Base-by-base conservation (phyloP, 2,113 vertebrate species). In the Otocyon megalotis region DNA sequence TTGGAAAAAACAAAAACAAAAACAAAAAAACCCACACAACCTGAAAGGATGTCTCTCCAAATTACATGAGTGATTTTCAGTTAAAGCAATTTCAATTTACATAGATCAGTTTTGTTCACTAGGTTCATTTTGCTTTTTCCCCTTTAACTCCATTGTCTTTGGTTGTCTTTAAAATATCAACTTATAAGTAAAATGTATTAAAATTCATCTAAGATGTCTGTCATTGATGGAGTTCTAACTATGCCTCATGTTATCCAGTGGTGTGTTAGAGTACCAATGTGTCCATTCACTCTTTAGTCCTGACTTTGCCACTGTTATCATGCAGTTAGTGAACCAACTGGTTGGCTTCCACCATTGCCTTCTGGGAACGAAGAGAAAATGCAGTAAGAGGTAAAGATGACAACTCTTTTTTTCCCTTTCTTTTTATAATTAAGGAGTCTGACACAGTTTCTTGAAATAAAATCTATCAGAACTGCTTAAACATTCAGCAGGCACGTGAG, bases 51-150 rank as follows among this genome's bases (percentile, higher is more conserved):
- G 35, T 58, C 69, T 92, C 14, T 87, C 50, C 76, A 81, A 97
- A 98, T 97, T 91, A 74, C 35, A 54, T 2, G 11, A 89, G 53
- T 65, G 11, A 94, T 97, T 97, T 30, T 95, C 48, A 96, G 83
- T 58, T 62, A 96, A 94, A 96, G 88, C 10, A 60, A 90, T 79
- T 96, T 92, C 4, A 81, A 65, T 94, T 94, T 65, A 72, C 12
- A 96, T 3, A 28, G 87, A 95, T 93, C 77, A 69, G 32, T 77
- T 92, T 17, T 97, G 79, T 71, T 50, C 35, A 82, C 24, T 93
- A 13, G 48, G 8, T 79, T 83, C 9, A 83, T 43, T 54, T 90
- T 69, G 11, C 5, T 72, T 14, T 26, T 56, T 3, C 22, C 10
- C 3, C 77, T 35, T 35, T 56, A 81, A 97, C 74, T 79, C 62